Percentiles rank a stretch among this genome's conserved stretches.
Conservation (phyloP, 2,113 vertebrate species). For the Reinhardtius hippoglossoides region DNA sequence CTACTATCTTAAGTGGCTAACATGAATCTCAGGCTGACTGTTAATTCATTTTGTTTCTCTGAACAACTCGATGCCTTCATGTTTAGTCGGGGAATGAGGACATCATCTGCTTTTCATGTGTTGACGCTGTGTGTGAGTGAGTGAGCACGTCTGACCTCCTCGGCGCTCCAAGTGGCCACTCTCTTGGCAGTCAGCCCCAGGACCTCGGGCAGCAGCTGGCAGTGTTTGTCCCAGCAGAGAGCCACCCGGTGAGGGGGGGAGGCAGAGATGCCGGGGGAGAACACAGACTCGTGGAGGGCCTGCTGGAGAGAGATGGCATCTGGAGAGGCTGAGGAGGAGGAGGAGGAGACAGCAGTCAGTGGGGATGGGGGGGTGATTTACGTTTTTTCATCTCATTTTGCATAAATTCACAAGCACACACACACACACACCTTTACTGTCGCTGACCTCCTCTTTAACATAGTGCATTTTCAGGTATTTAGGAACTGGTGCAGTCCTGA, state of each 20-base stretch:
- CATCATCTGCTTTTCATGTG: slow-evolving; percentile 37
- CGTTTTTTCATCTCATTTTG: neutral
- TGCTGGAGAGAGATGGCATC: slow-evolving; percentile 87
- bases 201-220: slow-evolving; percentile 91
- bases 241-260: slow-evolving; percentile 87
- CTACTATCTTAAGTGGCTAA: neutral
- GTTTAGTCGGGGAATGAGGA: slow-evolving; percentile 27
- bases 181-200: slow-evolving; percentile 88
- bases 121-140: slow-evolving; percentile 15
- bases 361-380: neutral
- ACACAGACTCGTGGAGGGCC: slow-evolving; percentile 91
- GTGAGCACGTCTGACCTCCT: slow-evolving; percentile 84
- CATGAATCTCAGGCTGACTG: neutral
- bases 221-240: slow-evolving; percentile 93
- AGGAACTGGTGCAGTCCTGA: slow-evolving; percentile 82
- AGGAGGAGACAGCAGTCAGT: slow-evolving; percentile 15
- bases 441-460: slow-evolving; percentile 85
- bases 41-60: slow-evolving; percentile 20
- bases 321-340: slow-evolving; percentile 68
- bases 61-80: slow-evolving; percentile 37
- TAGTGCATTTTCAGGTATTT: slow-evolving; percentile 88
- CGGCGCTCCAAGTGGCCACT: slow-evolving; percentile 90
- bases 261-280: slow-evolving; percentile 87
- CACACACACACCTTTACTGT: slow-evolving; percentile 82
- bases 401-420: neutral